Conservation (phyloP, 2,797 vertebrate genomes). For the Lagorchestes hirsutus region DNA sequence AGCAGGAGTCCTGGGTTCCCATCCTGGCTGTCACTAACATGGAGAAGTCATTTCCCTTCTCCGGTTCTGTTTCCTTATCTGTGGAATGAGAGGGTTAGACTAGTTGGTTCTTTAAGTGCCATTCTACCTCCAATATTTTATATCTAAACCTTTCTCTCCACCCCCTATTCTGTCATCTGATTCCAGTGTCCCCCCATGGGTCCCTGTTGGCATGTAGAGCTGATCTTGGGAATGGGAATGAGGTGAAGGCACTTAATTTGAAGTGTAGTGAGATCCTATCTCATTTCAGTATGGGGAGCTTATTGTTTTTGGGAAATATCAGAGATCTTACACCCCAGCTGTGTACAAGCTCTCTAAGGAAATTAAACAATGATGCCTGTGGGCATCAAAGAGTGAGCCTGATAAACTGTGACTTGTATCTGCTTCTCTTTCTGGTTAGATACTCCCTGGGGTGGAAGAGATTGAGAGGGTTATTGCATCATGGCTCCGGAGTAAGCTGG, state of each 20-base stretch:
- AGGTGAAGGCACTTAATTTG: background rate
- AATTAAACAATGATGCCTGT: background rate
- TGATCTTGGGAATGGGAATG: background rate
- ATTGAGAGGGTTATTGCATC: background rate
- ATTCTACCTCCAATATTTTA: slow-evolving; percentile 6
- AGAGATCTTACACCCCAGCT: background rate
- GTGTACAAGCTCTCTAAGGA: background rate
- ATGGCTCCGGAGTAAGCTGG: slow-evolving; percentile 2
- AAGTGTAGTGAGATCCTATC: slow-evolving; percentile 22
- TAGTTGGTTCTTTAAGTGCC: slow-evolving; percentile 4
- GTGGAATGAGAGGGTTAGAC: background rate
- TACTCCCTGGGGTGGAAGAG: background rate
- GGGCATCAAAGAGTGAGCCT: background rate
- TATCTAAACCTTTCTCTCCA: background rate
- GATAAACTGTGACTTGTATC: background rate
- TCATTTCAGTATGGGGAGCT: background rate
- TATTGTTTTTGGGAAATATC: slow-evolving; percentile 8
- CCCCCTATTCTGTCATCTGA: background rate
- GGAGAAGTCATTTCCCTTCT: background rate
- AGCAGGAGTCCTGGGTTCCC: background rate
- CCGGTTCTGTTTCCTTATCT: slow-evolving; percentile 2
- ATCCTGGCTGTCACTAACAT: background rate
- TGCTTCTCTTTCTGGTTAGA: background rate
- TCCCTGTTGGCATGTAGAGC: background rate
- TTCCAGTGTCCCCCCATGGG: too few species aligned